Conservation (phyloP, 1,140 invertebrate species). For the Apis mellifera region DNA sequence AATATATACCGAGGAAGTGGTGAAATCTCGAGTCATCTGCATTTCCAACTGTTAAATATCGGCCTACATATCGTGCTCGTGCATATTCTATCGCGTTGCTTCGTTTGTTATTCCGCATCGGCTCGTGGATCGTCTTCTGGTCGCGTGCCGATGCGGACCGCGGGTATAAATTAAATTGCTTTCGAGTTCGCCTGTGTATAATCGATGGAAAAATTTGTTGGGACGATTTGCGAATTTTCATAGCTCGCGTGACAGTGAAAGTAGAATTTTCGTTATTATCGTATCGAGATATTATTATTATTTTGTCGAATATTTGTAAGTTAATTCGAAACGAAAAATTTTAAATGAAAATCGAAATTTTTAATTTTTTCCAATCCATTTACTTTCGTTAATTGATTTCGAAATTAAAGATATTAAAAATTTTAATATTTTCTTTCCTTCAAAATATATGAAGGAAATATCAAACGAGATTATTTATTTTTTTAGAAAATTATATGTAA, state of each 20-base stretch:
- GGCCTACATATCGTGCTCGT: not conserved
- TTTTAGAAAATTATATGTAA: no score
- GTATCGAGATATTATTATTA: not conserved
- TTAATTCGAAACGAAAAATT: no score
- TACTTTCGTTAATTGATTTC: no score
- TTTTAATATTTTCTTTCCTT: no score
- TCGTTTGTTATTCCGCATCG: conserved; percentile 3
- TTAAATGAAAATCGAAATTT: no score
- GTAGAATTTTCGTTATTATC: not conserved
- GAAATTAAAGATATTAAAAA: no score
- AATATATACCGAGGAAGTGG: not conserved
- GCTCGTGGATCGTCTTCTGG: not conserved
- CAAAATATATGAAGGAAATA: no score
- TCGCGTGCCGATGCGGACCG: not conserved
- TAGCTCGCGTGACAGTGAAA: not conserved
- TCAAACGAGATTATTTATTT: no score
- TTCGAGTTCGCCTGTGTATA: not conserved
- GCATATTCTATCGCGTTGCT: conserved; percentile 6
- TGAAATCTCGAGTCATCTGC: not conserved
- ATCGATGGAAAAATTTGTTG: not conserved
- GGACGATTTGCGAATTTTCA: not conserved
- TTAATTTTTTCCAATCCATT: no score
- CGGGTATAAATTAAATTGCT: conserved; percentile 1
- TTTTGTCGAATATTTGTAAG: no score
- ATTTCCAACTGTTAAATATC: not conserved